Evolutionary conservation across 2,797 vertebrate species (phyloP).

Genomic region (Balearica regulorum): DNA sequence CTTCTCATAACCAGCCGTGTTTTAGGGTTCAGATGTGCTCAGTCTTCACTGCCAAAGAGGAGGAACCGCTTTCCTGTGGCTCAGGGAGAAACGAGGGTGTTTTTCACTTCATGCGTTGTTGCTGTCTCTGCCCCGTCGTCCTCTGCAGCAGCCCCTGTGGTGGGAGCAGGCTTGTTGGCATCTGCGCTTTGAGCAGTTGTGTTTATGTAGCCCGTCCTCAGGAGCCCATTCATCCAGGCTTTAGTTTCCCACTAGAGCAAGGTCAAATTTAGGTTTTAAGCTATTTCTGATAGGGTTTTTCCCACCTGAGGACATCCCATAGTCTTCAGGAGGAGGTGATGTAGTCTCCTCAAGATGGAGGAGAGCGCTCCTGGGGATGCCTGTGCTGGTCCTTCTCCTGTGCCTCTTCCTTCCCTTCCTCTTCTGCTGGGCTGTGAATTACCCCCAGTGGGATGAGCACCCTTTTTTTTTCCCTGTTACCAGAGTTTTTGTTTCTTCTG

Average conservation of each 20-base stretch:
- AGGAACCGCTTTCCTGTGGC: not conserved
- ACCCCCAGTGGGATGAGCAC: not conserved
- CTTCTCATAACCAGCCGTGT: not conserved
- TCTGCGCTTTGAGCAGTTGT: accelerated
- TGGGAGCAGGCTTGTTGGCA: not conserved
- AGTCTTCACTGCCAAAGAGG: not conserved
- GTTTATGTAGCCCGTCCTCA: not conserved
- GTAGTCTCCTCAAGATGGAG: not conserved
- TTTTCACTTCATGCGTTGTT: not conserved
- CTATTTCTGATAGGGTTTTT: not conserved
- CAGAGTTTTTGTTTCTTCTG: not conserved
- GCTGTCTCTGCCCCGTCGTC: not conserved
- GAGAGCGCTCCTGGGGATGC: not conserved
- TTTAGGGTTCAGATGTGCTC: not conserved
- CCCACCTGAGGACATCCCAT: accelerated
- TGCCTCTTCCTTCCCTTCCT: not conserved
- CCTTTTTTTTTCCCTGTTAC: not conserved
- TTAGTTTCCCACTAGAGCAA: not conserved
- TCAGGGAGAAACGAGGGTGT: not conserved
- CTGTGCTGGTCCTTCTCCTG: not conserved
- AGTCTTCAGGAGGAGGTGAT: not conserved
- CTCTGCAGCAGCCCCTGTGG: not conserved
- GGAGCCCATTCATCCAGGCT: not conserved
- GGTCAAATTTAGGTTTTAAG: not conserved
- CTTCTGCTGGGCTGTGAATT: not conserved